Percentiles rank a stretch among this genome's conserved stretches.
phyloP scores from a whole-genome alignment of 1,140 invertebrate species.

The Penaeus chinensis region DNA sequence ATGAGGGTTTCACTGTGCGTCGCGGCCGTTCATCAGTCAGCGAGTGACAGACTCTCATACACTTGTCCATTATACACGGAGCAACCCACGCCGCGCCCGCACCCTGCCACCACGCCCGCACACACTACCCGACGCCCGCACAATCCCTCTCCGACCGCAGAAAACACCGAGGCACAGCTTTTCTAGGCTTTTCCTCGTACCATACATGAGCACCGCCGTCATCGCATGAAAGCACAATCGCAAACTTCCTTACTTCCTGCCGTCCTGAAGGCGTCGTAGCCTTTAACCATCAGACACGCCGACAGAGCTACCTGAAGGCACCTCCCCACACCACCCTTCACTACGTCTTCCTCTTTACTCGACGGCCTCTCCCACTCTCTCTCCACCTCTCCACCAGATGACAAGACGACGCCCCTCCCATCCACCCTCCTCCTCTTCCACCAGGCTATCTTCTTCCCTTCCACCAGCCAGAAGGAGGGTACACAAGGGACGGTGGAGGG shows the following conservation, averaged over 20 bases:
- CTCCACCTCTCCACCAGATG: neutral
- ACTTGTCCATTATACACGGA: conserved; percentile 53
- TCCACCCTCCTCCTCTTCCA: neutral
- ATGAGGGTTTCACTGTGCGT: conserved; percentile 43
- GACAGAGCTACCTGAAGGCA: no score
- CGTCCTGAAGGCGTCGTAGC: no score
- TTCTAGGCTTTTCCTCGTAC: neutral
- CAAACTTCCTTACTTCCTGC: no score
- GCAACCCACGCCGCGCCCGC: neutral
- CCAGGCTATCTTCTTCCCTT: neutral
- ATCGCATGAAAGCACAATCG: no score
- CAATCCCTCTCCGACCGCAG: neutral
- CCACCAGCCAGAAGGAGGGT: neutral
- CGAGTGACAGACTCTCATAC: conserved; percentile 58
- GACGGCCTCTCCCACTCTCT: neutral
- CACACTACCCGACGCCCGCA: neutral
- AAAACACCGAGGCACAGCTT: neutral
- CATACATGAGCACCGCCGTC: no score
- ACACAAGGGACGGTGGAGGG: no score
- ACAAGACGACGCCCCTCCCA: conserved; percentile 17
- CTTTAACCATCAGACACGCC: no score
- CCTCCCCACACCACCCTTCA: no score
- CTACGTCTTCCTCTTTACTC: no score
- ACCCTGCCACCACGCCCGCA: neutral
- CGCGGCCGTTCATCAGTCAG: conserved; percentile 56